These are phyloP conservation scores for Sminthurides aquaticus DNA, from an alignment of 2,888 invertebrate genomes.

Conservation along the genomic window DNA sequence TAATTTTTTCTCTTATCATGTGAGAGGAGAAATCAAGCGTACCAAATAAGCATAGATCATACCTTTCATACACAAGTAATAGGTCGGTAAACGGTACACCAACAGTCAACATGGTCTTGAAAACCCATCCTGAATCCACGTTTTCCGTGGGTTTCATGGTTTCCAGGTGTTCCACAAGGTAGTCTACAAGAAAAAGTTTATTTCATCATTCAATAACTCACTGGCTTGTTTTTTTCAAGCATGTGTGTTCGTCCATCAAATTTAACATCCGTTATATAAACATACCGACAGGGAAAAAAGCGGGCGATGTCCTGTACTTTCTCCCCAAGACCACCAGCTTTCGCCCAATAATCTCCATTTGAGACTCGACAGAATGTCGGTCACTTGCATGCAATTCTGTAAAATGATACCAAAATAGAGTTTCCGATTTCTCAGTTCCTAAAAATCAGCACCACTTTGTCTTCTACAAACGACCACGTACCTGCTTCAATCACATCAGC, in stretches of 20 bases:
- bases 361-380: conserved; percentile 48
- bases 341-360: conserved; percentile 40
- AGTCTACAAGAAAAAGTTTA: conserved; percentile 35
- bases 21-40: no score
- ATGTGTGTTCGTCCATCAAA: no score
- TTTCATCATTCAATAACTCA: background rate
- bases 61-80: conserved; percentile 75
- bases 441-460: background rate
- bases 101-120: conserved; percentile 65
- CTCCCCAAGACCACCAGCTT: conserved; percentile 51
- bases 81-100: conserved; percentile 69
- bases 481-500: conserved; percentile 64
- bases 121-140: conserved; percentile 66
- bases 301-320: conserved; percentile 35
- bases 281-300: conserved; percentile 74
- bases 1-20: background rate
- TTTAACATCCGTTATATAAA: background rate
- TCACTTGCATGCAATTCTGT: conserved; percentile 34
- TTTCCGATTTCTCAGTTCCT: background rate
- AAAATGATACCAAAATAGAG: conserved; percentile 49
- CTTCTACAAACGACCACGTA: conserved; percentile 31
- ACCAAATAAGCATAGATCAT: conserved; percentile 3
- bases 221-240: no score
- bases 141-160: conserved; percentile 44
- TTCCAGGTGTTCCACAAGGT: conserved; percentile 44